These are phyloP conservation scores for Plusia festucae DNA, from an alignment of 2,888 invertebrate genomes.

Conservation along the genomic window DNA sequence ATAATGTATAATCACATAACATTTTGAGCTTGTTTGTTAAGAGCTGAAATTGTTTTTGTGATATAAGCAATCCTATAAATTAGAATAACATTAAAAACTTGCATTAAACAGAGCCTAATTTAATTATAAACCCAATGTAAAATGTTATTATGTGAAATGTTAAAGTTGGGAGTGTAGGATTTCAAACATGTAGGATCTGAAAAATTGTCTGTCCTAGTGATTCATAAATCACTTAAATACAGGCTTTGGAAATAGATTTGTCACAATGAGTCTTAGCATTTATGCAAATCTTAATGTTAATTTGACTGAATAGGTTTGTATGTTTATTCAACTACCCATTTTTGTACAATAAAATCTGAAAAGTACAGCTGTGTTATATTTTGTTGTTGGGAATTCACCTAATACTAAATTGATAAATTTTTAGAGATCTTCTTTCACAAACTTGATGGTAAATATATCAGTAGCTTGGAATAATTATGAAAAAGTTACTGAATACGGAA, in stretches of 20 bases:
- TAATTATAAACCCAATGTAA: constrained; percentile 64
- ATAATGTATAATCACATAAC: constrained; percentile 69
- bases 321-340: constrained; percentile 76
- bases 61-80: constrained; percentile 74
- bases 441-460: neutral
- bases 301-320: constrained; percentile 85
- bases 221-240: constrained; percentile 26
- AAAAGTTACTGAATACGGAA: no score
- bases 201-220: constrained; percentile 35
- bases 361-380: constrained; percentile 64
- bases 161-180: constrained; percentile 49
- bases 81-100: constrained; percentile 69
- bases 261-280: constrained; percentile 74
- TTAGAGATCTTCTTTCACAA: neutral
- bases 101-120: constrained; percentile 72
- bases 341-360: constrained; percentile 85
- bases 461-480: no score
- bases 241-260: constrained; percentile 58
- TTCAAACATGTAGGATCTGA: constrained; percentile 70
- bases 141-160: constrained; percentile 67
- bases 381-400: constrained; percentile 28
- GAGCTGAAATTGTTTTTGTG: constrained; percentile 74
- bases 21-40: constrained; percentile 69
- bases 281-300: constrained; percentile 78
- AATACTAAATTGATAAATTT: neutral